Base-by-base conservation (phyloP, 2,797 vertebrate species). In the Labeo calbasu region DNA sequence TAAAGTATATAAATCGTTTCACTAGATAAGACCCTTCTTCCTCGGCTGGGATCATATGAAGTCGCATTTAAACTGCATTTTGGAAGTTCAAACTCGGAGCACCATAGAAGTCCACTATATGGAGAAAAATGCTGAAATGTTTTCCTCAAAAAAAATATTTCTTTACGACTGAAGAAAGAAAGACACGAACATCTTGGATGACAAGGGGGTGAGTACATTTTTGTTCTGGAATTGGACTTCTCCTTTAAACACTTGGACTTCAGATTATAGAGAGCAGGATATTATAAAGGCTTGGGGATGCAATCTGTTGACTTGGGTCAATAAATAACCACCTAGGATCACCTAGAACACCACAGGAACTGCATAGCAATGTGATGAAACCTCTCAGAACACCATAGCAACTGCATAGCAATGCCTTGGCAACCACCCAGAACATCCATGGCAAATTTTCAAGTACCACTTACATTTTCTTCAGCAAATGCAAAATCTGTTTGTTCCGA, bases 391-490 rank as follows among this genome's bases (percentile, higher is more conserved):
- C 32, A 59, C 36, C 73, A 59, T 76, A 43, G 73, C 73, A 76
- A 76, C 53, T 7, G 21, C 53, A 59, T 76, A 76, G 53, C 53
- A 59, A 59, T 43, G 36, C 21, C 32, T 7, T 59, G 53, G 73
- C 55, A 76, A 76, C 53, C 32, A 59, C 7, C 51, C 21, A 76
- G 13, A 75, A 57, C 51, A 57, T 15, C 51, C 53, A 40, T 15
- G 19, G 53, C 21, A 76, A n/a, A 13, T 76, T 76, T 40, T n/a
- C 32, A 23, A 76, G 51, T 19, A 43, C 53, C 12, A 57, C 51
- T 76, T 57, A 36, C 50, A n/a, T 76, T 76, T 76, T 57, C 28
- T 57, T n/a, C 19, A 76, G 32, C 17, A 75, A 53, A 72, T 32
- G 23, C 15, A 11, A 75, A 55, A 40, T 15, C 2, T 15, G 15